phyloP scores from a whole-genome alignment of 2,888 invertebrate genomes.

The Drosophila picticornis region DNA sequence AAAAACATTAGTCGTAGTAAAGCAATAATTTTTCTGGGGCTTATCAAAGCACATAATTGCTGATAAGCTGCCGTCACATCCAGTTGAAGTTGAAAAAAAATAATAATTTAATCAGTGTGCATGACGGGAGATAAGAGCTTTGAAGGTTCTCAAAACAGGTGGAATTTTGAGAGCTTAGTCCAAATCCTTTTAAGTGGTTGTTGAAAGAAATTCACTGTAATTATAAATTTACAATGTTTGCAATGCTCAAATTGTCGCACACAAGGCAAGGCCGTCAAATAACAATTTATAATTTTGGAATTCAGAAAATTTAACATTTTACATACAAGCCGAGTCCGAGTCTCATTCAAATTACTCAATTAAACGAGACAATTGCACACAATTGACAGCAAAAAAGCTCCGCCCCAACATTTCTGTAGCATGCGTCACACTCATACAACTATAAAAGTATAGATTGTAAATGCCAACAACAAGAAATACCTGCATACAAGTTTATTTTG shows the following conservation, averaged over 20 bases:
- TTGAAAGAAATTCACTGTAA: not conserved
- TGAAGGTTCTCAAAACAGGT: conserved; percentile 59
- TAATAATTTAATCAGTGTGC: conserved; percentile 65
- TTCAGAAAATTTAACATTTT: conserved; percentile 46
- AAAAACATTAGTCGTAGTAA: conserved; percentile 69
- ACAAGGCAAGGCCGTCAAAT: conserved; percentile 51
- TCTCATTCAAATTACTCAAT: conserved; percentile 70
- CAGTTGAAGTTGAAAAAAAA: conserved; percentile 59
- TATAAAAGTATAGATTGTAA: conserved; percentile 37
- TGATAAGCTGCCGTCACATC: conserved; percentile 64
- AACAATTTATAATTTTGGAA: conserved; percentile 55
- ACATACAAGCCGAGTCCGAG: conserved; percentile 19
- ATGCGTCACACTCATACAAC: conserved; percentile 50
- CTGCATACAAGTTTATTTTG: conserved; percentile 6
- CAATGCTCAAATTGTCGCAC: conserved; percentile 20
- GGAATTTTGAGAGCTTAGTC: conserved; percentile 32
- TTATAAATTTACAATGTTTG: conserved; percentile 17
- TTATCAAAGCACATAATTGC: conserved; percentile 69
- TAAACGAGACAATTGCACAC: conserved; percentile 71
- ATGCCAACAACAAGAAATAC: conserved; percentile 18
- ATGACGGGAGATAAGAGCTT: conserved; percentile 56
- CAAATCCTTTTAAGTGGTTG: conserved; percentile 3
- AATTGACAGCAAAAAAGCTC: conserved; percentile 61
- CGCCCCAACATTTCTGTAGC: conserved; percentile 50
- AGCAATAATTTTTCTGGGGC: conserved; percentile 65